These are phyloP conservation scores for Andrena fulva DNA, from an alignment of 2,888 invertebrate genomes.

Conservation along the genomic window DNA sequence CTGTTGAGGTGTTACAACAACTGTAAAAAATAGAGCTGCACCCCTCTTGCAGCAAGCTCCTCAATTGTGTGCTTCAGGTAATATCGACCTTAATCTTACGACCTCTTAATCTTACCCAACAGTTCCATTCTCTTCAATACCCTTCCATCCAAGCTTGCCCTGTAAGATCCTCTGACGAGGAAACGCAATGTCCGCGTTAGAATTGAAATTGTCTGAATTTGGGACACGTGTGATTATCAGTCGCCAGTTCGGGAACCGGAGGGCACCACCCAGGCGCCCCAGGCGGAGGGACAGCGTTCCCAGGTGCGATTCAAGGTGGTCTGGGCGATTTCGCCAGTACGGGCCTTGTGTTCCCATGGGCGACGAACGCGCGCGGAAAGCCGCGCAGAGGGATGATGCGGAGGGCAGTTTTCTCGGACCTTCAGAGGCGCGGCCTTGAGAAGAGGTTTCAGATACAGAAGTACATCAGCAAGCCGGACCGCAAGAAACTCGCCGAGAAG, in stretches of 20 bases:
- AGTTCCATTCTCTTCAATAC: too few relatives aligned
- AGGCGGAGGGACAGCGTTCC: constrained; percentile 78
- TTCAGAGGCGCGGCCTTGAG: constrained; percentile 97
- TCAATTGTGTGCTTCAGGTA: too few relatives aligned
- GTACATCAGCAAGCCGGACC: constrained; percentile 99
- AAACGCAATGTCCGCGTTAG: background rate
- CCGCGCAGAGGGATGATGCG: constrained; percentile 98
- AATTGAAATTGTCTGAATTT: background rate
- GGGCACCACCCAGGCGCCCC: constrained; percentile 82
- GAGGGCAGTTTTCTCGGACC: constrained; percentile 98
- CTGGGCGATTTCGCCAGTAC: constrained; percentile 82
- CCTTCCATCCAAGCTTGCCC: background rate
- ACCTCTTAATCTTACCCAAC: too few relatives aligned
- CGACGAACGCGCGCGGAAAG: constrained; percentile 95
- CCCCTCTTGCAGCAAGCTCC: too few relatives aligned
- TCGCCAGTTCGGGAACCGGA: constrained; percentile 85
- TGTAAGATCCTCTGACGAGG: background rate
- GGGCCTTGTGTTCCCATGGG: constrained; percentile 92
- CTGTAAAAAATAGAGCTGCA: too few relatives aligned
- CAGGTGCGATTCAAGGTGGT: constrained; percentile 79
- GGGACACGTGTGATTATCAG: constrained; percentile 71
- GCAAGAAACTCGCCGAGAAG: constrained; percentile 98
- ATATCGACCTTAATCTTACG: too few relatives aligned
- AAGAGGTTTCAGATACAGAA: constrained; percentile 98
- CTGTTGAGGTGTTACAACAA: too few relatives aligned